A percentile compares a stretch with the other conserved stretches of the same genome.
phyloP scores from a whole-genome alignment of 2,888 invertebrate genomes.

The Epinotia bilunana region DNA sequence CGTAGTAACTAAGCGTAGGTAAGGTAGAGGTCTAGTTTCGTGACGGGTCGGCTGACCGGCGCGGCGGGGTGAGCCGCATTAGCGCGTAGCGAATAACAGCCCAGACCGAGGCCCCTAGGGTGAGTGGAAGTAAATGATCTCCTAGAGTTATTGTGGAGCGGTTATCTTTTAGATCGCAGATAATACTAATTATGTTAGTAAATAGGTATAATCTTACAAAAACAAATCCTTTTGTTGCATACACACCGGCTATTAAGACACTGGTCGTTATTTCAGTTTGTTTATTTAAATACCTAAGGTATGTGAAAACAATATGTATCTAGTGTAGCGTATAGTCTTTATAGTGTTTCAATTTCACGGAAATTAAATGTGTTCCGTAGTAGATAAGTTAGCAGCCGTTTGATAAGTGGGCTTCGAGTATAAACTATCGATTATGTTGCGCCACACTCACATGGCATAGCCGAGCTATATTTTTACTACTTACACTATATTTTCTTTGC shows the following conservation, averaged over 20 bases:
- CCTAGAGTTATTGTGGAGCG: too few relatives aligned
- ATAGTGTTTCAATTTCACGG: neutral
- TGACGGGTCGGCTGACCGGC: too few relatives aligned
- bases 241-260: neutral
- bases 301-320: neutral
- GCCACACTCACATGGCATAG: constrained; percentile 21
- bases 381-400: neutral
- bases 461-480: neutral
- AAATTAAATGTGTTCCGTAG: neutral
- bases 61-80: too few relatives aligned
- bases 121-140: too few relatives aligned
- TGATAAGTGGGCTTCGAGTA: constrained; percentile 24
- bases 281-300: constrained; percentile 6
- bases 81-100: too few relatives aligned
- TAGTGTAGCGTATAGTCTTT: neutral
- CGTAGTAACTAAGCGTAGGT: too few relatives aligned
- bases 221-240: neutral
- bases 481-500: neutral
- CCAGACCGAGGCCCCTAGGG: too few relatives aligned
- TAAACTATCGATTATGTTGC: constrained; percentile 30
- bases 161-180: too few relatives aligned
- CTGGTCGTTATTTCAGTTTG: neutral
- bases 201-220: neutral
- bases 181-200: too few relatives aligned
- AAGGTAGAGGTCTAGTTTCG: too few relatives aligned